Percentiles rank a stretch among this genome's conserved stretches.
Conservation (phyloP, 2,888 invertebrate species). For the Sesia bembeciformis region DNA sequence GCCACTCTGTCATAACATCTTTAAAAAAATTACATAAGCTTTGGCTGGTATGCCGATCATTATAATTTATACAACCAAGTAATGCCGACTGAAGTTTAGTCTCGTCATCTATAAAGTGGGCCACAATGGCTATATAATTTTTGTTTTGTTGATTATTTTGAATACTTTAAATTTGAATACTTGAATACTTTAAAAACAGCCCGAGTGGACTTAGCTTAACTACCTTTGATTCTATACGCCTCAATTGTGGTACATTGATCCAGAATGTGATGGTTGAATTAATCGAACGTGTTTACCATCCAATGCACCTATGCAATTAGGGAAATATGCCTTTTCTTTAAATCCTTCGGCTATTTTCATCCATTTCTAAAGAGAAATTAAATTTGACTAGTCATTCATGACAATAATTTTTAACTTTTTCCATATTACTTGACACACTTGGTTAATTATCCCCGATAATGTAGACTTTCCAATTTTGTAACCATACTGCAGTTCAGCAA, state of each 20-base stretch:
- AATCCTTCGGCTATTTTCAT: conserved; percentile 4
- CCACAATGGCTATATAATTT: conserved; percentile 20
- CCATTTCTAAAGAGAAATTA: too few species aligned
- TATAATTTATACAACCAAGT: conserved; percentile 1
- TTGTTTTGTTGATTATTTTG: too few species aligned
- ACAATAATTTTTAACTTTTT: not conserved
- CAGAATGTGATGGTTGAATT: not conserved
- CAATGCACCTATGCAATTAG: conserved; percentile 5
- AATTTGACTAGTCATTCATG: not conserved
- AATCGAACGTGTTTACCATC: conserved; percentile 5
- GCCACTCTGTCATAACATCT: conserved; percentile 4
- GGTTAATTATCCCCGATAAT: not conserved
- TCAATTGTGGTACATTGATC: not conserved
- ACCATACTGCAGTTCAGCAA: not conserved
- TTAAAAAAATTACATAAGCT: conserved; percentile 1
- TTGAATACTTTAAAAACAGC: too few species aligned
- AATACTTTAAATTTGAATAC: too few species aligned
- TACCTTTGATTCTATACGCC: too few species aligned
- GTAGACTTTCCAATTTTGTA: not conserved
- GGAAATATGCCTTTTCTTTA: conserved; percentile 5
- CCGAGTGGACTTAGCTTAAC: too few species aligned
- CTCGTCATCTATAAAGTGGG: conserved; percentile 15
- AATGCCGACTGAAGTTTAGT: not conserved
- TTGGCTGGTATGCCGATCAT: conserved; percentile 1
- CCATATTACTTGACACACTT: not conserved